These are phyloP conservation scores for Sebastes schlegelii DNA, from an alignment of 2,113 vertebrate genomes.

Conservation along the genomic window DNA sequence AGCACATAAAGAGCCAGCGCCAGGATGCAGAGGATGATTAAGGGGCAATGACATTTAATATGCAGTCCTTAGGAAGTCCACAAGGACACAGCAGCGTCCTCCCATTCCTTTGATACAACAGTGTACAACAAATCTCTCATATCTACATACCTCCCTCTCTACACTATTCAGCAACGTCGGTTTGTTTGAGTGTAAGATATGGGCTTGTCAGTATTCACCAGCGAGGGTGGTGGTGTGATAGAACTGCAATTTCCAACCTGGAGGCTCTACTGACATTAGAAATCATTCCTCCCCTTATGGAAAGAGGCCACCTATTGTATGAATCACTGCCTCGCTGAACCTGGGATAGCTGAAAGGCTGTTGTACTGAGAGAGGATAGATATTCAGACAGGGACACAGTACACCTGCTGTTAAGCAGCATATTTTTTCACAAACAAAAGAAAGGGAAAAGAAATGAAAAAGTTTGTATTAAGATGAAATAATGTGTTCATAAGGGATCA, in stretches of 20 bases:
- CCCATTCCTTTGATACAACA: conserved; percentile 35
- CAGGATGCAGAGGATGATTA: conserved; percentile 50
- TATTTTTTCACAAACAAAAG: conserved; percentile 5
- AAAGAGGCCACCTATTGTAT: conserved; percentile 54
- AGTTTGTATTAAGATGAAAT: conserved; percentile 34
- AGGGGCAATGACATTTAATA: conserved; percentile 49
- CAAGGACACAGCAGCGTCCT: conserved; percentile 60
- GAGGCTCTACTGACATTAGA: conserved; percentile 49
- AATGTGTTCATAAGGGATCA: conserved; percentile 39
- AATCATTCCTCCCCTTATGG: conserved; percentile 49
- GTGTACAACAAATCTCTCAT: conserved; percentile 50
- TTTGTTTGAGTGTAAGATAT: conserved; percentile 63
- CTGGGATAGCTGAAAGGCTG: conserved; percentile 13
- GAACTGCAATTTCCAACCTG: conserved; percentile 62
- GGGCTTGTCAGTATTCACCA: conserved; percentile 59
- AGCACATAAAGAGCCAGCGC: conserved; percentile 45
- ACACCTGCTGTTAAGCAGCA: not conserved
- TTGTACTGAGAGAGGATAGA: conserved; percentile 29
- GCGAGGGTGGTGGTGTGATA: conserved; percentile 48
- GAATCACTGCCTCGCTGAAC: conserved; percentile 38
- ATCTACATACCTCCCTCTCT: conserved; percentile 47
- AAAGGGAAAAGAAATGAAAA: conserved; percentile 26
- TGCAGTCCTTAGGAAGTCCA: conserved; percentile 43
- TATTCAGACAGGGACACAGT: conserved; percentile 26
- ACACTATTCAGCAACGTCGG: conserved; percentile 29